Conservation (phyloP, 1,140 invertebrate species). For the Halictus rubicundus region DNA sequence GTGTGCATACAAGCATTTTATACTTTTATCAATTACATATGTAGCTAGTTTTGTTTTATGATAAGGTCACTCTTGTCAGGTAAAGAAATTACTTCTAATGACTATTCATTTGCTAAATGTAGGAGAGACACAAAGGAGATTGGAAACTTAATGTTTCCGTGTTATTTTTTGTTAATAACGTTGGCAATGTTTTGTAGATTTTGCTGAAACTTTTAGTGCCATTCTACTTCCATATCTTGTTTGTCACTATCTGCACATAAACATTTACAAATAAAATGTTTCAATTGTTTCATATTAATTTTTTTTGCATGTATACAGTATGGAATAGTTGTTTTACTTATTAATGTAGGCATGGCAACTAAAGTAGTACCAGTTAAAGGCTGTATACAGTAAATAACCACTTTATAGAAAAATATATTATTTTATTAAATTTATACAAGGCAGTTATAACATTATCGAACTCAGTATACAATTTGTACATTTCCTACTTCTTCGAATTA, state of each 20-base stretch:
- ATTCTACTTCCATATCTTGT: constrained; percentile 38
- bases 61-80: constrained; percentile 61
- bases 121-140: constrained; percentile 89
- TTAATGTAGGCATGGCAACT: constrained; percentile 81
- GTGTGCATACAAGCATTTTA: too few relatives aligned
- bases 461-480: constrained; percentile 48
- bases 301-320: constrained; percentile 90
- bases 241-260: constrained; percentile 62
- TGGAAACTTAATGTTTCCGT: constrained; percentile 86
- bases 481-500: constrained; percentile 20
- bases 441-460: constrained; percentile 54
- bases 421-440: constrained; percentile 53
- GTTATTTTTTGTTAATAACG: constrained; percentile 83
- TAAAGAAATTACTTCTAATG: constrained; percentile 54
- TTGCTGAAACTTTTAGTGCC: constrained; percentile 76
- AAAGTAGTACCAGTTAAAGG: constrained; percentile 81
- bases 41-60: constrained; percentile 49
- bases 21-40: too few relatives aligned
- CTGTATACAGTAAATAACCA: constrained; percentile 68
- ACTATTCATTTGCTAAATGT: constrained; percentile 90
- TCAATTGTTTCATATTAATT: constrained; percentile 89
- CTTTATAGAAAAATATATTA: constrained; percentile 51
- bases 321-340: constrained; percentile 84
- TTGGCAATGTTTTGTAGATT: constrained; percentile 83
- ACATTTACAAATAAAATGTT: constrained; percentile 86